Evolutionary conservation across 2,888 invertebrate species (phyloP), one percentile per base, ranked within the genome.

Genomic region (Julus scanicus): DNA sequence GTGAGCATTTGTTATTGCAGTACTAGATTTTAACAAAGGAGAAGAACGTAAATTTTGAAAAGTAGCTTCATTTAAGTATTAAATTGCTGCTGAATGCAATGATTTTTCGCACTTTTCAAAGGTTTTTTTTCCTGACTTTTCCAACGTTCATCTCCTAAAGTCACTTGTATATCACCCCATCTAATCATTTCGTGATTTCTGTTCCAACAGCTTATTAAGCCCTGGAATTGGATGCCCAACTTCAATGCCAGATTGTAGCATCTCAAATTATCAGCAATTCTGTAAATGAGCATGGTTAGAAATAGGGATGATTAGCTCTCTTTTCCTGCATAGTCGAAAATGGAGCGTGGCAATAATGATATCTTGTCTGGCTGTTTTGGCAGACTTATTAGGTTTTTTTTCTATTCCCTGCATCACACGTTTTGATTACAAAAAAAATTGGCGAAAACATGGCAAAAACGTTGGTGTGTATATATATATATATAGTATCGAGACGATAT

Each of bases 221-320:
- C 63, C n/a, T 63, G 63, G 63, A 63, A 20, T 63, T 63, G n/a
- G 53, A 63, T 63, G 20, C 63, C 63, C 63, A 20, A 63, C 63
- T n/a, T 63, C 63, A 63, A 63, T 63, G 63, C 63, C n/a, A 63
- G n/a, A 20, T 8, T 63, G n/a, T 63, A 63, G 17, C 20, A 63
- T 63, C 8, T n/a, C n/a, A 63, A 20, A 20, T 63, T 20, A n/a
- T 63, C 63, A 63, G n/a, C 17, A n/a, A 8, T 53, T 53, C 15
- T 63, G 9, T 63, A 63, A 63, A 63, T n/a, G 29, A 71, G 6
- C 71, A 11, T 71, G 1, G 11, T 2, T 29, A 9, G 11, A 9
- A 71, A 29, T n/a, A 8, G 29, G 29, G 29, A 8, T 71, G 11
- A 71, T 71, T 29, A 71, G 71, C 29, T 29, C 29, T 29, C 71